phyloP scores from a whole-genome alignment of 2,797 vertebrate species.

The Hipposideros larvatus region DNA sequence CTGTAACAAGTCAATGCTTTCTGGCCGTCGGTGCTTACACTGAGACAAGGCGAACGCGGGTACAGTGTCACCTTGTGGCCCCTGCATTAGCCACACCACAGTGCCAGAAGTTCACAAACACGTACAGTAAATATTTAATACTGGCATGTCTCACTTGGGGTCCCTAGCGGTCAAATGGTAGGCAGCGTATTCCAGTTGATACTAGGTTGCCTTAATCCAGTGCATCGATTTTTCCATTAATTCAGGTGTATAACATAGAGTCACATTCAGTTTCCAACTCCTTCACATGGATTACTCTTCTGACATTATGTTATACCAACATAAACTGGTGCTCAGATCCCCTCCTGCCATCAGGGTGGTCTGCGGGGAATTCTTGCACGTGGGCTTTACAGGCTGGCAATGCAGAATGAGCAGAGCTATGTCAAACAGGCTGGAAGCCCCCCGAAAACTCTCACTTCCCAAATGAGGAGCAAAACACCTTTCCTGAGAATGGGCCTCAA shows the following conservation, averaged over 20 bases:
- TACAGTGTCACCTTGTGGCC: too few relatives aligned
- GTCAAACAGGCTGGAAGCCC: not conserved
- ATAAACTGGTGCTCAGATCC: not conserved
- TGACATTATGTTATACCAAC: not conserved
- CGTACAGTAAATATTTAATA: not conserved
- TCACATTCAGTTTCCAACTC: not conserved
- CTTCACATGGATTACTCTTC: not conserved
- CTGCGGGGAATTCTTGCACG: not conserved
- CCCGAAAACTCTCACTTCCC: not conserved
- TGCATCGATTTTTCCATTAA: not conserved
- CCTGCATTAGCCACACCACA: not conserved
- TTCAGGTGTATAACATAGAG: not conserved
- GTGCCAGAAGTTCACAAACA: not conserved
- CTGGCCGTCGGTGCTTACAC: not conserved
- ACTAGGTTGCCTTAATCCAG: not conserved
- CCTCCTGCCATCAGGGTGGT: not conserved
- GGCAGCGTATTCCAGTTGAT: not conserved
- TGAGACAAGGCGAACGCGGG: rapidly evolving
- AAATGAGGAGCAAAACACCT: not conserved
- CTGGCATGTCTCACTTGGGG: not conserved
- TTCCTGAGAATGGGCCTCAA: not conserved
- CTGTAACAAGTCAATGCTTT: not conserved
- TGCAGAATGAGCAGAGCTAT: not conserved
- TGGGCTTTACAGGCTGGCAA: not conserved
- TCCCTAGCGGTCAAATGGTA: not conserved